Conservation (phyloP, 2,113 vertebrate genomes). For the Xenopus borealis region DNA sequence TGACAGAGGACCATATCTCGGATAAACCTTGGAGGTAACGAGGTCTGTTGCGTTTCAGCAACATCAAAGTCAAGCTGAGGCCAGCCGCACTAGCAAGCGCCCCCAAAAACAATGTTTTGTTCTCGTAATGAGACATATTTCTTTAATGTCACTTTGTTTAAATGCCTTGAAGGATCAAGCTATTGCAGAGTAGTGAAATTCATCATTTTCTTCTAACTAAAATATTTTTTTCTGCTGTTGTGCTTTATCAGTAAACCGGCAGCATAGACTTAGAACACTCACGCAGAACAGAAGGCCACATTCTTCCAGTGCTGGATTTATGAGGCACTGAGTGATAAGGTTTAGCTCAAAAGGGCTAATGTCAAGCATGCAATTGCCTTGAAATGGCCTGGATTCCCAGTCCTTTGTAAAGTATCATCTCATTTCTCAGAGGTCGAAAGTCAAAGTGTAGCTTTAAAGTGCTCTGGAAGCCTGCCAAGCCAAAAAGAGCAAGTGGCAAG, state of each 20-base stretch:
- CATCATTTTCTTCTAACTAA: neutral
- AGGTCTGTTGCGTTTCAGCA: constrained; percentile 63
- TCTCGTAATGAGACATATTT: constrained; percentile 78
- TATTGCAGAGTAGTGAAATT: neutral
- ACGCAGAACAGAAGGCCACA: constrained; percentile 20
- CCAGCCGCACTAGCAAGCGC: constrained; percentile 83
- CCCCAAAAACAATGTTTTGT: constrained; percentile 76
- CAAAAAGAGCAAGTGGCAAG: neutral
- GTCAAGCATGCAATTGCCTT: constrained; percentile 2
- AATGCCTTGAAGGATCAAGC: neutral
- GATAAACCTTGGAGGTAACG: constrained; percentile 30
- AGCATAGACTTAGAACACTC: neutral
- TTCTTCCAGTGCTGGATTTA: constrained; percentile 24
- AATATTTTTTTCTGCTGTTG: neutral
- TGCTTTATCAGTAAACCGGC: constrained; percentile 3
- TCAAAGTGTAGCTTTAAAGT: neutral
- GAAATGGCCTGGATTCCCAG: neutral
- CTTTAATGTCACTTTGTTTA: neutral
- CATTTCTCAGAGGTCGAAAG: neutral
- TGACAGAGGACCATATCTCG: constrained; percentile 29
- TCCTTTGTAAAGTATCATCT: neutral
- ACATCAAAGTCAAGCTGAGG: constrained; percentile 73
- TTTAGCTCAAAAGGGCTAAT: constrained; percentile 13
- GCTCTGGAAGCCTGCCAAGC: constrained; percentile 12
- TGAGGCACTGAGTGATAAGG: constrained; percentile 4